Conservation (phyloP, 1,140 invertebrate species). For the Orussus abietinus region DNA sequence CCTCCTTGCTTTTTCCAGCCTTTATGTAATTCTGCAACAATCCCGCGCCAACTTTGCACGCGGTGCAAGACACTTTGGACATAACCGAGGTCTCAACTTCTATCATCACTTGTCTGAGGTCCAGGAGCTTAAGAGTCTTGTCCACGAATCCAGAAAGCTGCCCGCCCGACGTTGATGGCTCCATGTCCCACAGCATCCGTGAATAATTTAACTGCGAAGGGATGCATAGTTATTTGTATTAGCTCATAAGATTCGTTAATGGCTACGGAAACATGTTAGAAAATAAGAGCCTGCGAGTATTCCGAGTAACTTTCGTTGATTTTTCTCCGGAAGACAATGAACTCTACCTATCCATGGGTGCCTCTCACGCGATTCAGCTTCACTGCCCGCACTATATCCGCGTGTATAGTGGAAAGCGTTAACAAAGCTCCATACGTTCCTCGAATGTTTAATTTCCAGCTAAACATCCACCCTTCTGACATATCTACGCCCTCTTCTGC, state of each 20-base stretch:
- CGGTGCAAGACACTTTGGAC: conserved; percentile 87
- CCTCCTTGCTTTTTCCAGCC: conserved; percentile 74
- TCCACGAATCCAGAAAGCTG: conserved; percentile 75
- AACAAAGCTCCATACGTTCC: too few relatives aligned
- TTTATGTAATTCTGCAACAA: conserved; percentile 82
- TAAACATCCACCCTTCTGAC: too few relatives aligned
- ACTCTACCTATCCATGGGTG: too few relatives aligned
- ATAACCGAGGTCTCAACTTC: conserved; percentile 87
- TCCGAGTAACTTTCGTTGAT: too few relatives aligned
- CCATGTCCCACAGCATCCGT: conserved; percentile 67
- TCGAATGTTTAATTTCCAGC: conserved; percentile 1
- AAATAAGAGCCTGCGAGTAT: too few relatives aligned
- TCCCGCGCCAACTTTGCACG: conserved; percentile 82
- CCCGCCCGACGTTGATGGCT: conserved; percentile 60
- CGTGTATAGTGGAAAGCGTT: too few relatives aligned
- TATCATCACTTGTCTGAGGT: conserved; percentile 77
- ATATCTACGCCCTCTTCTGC: too few relatives aligned
- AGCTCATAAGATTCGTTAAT: background rate
- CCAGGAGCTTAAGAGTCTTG: conserved; percentile 75
- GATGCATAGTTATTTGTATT: background rate
- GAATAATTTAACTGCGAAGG: conserved; percentile 51
- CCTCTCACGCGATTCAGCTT: too few relatives aligned
- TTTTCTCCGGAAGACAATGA: too few relatives aligned
- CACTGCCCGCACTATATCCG: too few relatives aligned
- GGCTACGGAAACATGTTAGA: background rate